phyloP scores from a whole-genome alignment of 2,888 invertebrate species.

The Hetaerina titia region DNA sequence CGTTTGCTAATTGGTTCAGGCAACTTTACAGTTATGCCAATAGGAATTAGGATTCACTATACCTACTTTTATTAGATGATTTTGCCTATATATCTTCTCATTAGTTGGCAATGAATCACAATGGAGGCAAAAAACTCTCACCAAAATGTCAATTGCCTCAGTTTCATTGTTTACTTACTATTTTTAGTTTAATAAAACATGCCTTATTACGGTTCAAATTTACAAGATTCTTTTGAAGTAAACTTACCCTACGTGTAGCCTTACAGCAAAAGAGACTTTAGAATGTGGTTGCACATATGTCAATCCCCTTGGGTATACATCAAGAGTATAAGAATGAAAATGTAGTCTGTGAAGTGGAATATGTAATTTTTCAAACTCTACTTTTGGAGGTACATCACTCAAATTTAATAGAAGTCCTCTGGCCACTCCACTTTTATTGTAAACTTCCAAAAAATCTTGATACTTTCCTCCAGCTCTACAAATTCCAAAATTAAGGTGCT shows the following conservation, averaged over 20 bases:
- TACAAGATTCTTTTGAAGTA: not conserved
- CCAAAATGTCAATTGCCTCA: no score
- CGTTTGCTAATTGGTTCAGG: no score
- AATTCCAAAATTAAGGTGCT: constrained; percentile 42
- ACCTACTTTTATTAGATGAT: no score
- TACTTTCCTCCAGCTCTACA: constrained; percentile 38
- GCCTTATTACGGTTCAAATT: no score
- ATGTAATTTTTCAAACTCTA: not conserved
- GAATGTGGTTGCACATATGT: constrained; percentile 31
- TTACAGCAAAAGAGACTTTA: not conserved
- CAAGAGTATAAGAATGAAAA: not conserved
- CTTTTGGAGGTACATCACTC: not conserved
- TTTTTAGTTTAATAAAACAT: no score
- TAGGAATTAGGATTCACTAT: no score
- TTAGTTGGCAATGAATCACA: no score
- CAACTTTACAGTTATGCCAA: no score
- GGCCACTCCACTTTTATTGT: not conserved
- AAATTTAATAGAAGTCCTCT: not conserved
- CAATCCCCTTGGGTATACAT: not conserved
- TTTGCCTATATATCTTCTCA: no score
- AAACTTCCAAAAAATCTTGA: constrained; percentile 43
- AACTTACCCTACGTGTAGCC: not conserved
- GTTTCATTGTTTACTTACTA: no score
- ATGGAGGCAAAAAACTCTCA: no score
- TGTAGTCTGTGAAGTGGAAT: not conserved